These are phyloP conservation scores for Euschistus heros DNA, from an alignment of 1,140 invertebrate genomes.

Conservation along the genomic window DNA sequence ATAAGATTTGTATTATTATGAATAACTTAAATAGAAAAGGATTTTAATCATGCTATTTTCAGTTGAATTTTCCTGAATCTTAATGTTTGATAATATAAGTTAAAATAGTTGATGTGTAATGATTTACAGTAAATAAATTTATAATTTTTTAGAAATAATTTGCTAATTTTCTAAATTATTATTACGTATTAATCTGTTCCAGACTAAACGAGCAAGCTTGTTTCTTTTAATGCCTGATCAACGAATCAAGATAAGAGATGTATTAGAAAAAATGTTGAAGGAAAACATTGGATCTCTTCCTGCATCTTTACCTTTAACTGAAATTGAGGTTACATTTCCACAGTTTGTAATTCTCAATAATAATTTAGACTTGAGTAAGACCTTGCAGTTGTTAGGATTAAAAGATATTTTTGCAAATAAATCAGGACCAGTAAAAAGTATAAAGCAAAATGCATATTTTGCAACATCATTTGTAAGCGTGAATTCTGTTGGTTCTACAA, in stretches of 20 bases:
- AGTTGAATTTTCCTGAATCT: too few relatives aligned
- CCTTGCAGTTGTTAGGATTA: slow-evolving; percentile 30
- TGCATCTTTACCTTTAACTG: slow-evolving; percentile 25
- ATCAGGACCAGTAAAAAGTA: slow-evolving; percentile 25
- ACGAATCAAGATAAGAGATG: slow-evolving; percentile 27
- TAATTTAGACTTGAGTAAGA: slow-evolving; percentile 30
- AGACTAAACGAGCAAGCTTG: slow-evolving; percentile 30
- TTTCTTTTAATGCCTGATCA: slow-evolving; percentile 32
- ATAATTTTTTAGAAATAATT: too few relatives aligned
- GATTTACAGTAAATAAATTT: too few relatives aligned
- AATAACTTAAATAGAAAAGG: too few relatives aligned
- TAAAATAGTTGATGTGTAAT: too few relatives aligned
- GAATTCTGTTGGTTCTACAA: slow-evolving; percentile 32
- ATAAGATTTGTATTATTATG: too few relatives aligned
- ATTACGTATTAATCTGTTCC: slow-evolving; percentile 16
- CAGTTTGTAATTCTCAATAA: slow-evolving; percentile 32
- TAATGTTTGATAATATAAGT: too few relatives aligned
- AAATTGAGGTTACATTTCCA: slow-evolving; percentile 32
- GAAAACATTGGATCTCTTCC: slow-evolving; percentile 29
- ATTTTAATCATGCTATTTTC: too few relatives aligned
- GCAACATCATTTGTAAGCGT: slow-evolving; percentile 33
- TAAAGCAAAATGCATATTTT: slow-evolving; percentile 34
- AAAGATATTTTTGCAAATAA: slow-evolving; percentile 25
- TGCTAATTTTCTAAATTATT: too few relatives aligned
- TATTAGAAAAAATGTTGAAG: slow-evolving; percentile 29